Evolutionary conservation across 2,888 invertebrate species (phyloP), one percentile per base, ranked within the genome.

Genomic region (Drosophila algonquin): DNA sequence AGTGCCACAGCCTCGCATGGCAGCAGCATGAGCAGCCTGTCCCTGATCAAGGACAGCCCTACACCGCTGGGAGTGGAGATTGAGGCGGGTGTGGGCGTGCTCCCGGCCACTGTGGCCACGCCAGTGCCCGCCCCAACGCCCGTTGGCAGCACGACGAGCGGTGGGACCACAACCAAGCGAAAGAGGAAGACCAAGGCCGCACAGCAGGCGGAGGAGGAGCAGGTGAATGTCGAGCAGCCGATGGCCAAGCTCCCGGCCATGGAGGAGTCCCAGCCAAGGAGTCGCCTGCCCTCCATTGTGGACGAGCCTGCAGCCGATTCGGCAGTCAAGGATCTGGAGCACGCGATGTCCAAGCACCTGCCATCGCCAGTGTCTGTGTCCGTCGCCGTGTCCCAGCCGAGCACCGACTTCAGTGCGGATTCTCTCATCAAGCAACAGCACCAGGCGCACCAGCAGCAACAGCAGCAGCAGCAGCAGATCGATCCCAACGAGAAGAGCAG

Each of bases 301-400:
- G 92, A 92, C 32, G 92, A 92, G 47, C 79, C 80, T n/a, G 55
- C 83, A 89, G 65, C 91, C 61, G 88, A 92, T 86, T 90, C 90
- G 0, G 91, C 92, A 9, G 92, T 92, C 0, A 97, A 98, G 92
- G 98, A 98, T 88, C 93, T 98, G 80, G 98, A 98, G 92, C 97
- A 98, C 90, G 98, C 97, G 52, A 98, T 98, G 98, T 98, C 98
- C 21, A 98, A 98, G 90, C 98, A 98, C 93, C 93, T 98, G 65
- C 97, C 97, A 3, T 94, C 94, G 30, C 94, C 94, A 9, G 79
- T 77, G 40, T 76, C 76, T 1, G 72, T 72, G 35, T 64, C 65
- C 21, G 92, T 93, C n/a, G 95, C 95, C 86, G 65, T 58, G 35
- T 60, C 68, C 63, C 87, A 81, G 73, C 95, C 95, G 87, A 94